phyloP scores from a whole-genome alignment of 2,113 vertebrate genomes.

The Ailuropoda melanoleuca region DNA sequence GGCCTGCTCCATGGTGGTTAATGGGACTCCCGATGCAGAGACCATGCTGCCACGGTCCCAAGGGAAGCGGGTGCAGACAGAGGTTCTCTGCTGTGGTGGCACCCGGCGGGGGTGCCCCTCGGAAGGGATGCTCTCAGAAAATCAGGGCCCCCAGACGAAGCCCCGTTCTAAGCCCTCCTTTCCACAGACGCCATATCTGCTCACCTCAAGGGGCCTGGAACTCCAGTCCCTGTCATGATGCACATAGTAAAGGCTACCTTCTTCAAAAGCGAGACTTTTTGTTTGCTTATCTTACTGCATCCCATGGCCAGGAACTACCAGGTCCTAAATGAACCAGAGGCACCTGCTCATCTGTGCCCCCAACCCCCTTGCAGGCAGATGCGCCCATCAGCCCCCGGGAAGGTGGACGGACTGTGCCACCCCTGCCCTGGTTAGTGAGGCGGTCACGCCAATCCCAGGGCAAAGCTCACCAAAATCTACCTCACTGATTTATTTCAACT shows the following conservation, averaged over 20 bases:
- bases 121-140: not conserved
- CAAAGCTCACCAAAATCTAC: not conserved
- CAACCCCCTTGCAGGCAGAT: too few species aligned
- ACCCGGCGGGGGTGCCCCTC: not conserved
- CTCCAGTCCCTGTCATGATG: not conserved
- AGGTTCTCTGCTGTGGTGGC: not conserved
- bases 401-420: too few species aligned
- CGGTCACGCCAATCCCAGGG: not conserved
- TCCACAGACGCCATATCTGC: not conserved
- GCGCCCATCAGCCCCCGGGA: too few species aligned
- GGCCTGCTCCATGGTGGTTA: not conserved
- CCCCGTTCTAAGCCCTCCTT: not conserved
- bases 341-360: not conserved
- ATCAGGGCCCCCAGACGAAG: not conserved
- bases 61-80: not conserved
- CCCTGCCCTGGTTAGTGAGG: not conserved
- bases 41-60: not conserved
- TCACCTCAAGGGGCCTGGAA: not conserved
- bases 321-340: not conserved
- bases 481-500: not conserved
- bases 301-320: not conserved
- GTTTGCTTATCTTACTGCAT: not conserved
- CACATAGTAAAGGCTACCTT: not conserved
- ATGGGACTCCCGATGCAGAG: not conserved
- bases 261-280: not conserved